These are phyloP conservation scores for Tribolium freemani DNA, from an alignment of 2,888 invertebrate genomes.

Conservation along the genomic window DNA sequence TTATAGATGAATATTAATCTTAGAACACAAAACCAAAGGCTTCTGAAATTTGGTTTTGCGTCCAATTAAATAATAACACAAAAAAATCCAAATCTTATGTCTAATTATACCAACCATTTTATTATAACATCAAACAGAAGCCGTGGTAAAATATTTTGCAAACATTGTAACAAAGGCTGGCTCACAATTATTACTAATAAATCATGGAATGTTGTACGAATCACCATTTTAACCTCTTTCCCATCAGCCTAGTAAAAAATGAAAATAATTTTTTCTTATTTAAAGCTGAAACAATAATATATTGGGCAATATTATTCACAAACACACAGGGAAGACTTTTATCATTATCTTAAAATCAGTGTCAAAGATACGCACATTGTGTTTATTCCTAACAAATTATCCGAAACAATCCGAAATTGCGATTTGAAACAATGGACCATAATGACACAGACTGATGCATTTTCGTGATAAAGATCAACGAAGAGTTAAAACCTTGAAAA, in stretches of 20 bases:
- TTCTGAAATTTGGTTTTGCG: no score
- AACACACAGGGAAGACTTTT: neutral
- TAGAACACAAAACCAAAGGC: no score
- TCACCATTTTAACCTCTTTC: neutral
- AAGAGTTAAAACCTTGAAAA: constrained; percentile 47
- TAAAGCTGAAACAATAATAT: no score
- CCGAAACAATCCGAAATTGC: constrained; percentile 48
- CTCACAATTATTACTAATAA: neutral
- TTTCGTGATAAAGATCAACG: constrained; percentile 51
- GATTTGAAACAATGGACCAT: constrained; percentile 60
- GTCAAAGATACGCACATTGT: neutral
- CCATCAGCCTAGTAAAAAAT: neutral
- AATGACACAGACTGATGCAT: constrained; percentile 63
- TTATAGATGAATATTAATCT: no score
- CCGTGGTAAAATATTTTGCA: neutral
- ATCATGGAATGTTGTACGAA: neutral
- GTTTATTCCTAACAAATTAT: constrained; percentile 26
- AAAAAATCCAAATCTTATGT: no score
- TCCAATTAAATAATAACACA: no score
- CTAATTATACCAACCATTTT: no score
- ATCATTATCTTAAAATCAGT: neutral
- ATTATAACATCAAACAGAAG: neutral
- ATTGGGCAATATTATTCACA: no score
- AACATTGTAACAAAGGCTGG: neutral
- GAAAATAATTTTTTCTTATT: no score